Percentiles rank a stretch among this genome's conserved stretches.
Evolutionary conservation across 2,113 vertebrate species (phyloP).

Genomic region (Anguilla rostrata): DNA sequence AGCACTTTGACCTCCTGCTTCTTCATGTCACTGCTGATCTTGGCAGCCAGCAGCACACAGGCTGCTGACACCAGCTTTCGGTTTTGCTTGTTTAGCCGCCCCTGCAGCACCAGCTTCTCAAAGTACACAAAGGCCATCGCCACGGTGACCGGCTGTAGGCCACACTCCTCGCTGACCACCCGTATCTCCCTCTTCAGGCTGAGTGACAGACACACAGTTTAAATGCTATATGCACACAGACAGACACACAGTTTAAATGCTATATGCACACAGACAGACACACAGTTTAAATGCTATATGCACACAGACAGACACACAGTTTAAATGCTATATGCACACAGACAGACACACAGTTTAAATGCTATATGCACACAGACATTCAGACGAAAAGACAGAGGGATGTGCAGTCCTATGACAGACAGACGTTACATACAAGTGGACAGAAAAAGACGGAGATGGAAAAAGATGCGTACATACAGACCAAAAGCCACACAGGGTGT

Average conservation of each 20-base stretch:
- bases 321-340: not conserved
- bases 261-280: not conserved
- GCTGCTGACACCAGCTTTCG: slow-evolving; percentile 94
- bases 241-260: slow-evolving; percentile 7
- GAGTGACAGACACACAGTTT: slow-evolving; percentile 24
- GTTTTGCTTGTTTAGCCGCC: slow-evolving; percentile 95
- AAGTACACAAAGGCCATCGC: slow-evolving; percentile 98
- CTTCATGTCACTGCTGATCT: slow-evolving; percentile 96
- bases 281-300: slow-evolving; percentile 72
- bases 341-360: not conserved
- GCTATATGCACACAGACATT: not conserved
- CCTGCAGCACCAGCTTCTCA: slow-evolving; percentile 94
- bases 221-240: not conserved
- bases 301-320: not conserved
- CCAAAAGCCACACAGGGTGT: not conserved
- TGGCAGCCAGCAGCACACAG: slow-evolving; percentile 90
- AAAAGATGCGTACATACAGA: not conserved
- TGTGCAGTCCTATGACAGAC: no score
- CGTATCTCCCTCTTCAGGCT: slow-evolving; percentile 95
- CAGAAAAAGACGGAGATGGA: no score
- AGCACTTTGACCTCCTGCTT: slow-evolving; percentile 93
- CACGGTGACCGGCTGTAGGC: slow-evolving; percentile 85
- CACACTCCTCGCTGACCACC: slow-evolving; percentile 81
- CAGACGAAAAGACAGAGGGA: not conserved
- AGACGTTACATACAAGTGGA: not conserved